These are phyloP conservation scores for Phalacrocorax carbo DNA, from an alignment of 2,113 vertebrate genomes.

Conservation along the genomic window DNA sequence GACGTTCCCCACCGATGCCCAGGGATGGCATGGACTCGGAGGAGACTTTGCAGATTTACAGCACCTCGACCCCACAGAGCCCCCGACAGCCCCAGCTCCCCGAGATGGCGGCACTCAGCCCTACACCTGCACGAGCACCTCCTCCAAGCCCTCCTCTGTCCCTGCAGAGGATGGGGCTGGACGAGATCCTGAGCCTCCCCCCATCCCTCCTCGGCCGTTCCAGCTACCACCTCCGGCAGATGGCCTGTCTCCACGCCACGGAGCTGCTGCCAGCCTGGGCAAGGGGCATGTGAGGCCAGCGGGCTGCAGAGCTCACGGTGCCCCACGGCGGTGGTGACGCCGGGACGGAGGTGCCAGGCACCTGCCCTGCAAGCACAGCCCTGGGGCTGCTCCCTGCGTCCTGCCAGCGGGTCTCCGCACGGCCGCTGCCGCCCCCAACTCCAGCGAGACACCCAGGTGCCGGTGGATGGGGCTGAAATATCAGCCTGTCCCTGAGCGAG, in stretches of 20 bases:
- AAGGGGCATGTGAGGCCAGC: rapidly evolving
- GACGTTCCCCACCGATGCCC: neutral
- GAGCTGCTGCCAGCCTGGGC: neutral
- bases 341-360: neutral
- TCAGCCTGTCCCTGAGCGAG: neutral
- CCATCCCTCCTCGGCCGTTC: rapidly evolving
- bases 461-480: neutral
- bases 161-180: neutral
- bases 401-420: rapidly evolving
- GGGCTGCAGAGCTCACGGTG: rapidly evolving
- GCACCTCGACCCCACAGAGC: neutral
- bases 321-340: neutral
- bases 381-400: rapidly evolving
- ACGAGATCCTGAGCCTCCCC: rapidly evolving
- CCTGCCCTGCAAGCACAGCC: neutral
- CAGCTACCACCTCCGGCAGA: neutral
- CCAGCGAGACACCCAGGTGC: neutral
- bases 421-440: neutral
- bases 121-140: rapidly evolving
- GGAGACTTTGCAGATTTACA: neutral
- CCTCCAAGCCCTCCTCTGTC: neutral
- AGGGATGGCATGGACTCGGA: rapidly evolving
- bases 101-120: neutral
- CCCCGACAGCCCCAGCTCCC: neutral
- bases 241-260: rapidly evolving